Conservation (phyloP, 1,140 invertebrate species). For the Mya arenaria region DNA sequence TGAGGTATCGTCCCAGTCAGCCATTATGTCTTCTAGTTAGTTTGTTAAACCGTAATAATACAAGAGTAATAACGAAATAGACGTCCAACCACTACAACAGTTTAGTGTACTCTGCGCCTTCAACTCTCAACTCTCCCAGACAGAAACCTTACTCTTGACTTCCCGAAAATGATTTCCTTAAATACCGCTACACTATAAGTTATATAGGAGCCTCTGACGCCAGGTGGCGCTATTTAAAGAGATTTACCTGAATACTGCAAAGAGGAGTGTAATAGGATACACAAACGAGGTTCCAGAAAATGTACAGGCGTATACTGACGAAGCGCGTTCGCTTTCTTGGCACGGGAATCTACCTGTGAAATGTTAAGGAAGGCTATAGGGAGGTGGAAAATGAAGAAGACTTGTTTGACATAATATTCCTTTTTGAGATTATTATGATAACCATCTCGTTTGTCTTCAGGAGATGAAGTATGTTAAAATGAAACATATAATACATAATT, state of each 20-base stretch:
- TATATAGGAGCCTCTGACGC: slow-evolving; percentile 45
- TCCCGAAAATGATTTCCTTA: slow-evolving; percentile 53
- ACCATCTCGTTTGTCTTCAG: no score
- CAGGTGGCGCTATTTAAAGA: slow-evolving; percentile 50
- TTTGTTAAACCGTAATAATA: neutral
- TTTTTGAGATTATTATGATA: no score
- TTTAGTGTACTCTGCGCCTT: slow-evolving; percentile 33
- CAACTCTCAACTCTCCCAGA: slow-evolving; percentile 1
- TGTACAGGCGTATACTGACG: slow-evolving; percentile 3
- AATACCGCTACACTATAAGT: slow-evolving; percentile 54
- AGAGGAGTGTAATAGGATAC: slow-evolving; percentile 50
- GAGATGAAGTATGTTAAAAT: no score
- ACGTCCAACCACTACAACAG: slow-evolving; percentile 30
- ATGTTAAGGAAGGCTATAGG: neutral
- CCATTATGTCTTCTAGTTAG: slow-evolving; percentile 22
- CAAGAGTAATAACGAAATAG: slow-evolving; percentile 26
- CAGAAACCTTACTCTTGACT: slow-evolving; percentile 50
- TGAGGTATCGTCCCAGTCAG: slow-evolving; percentile 14
- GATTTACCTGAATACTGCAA: slow-evolving; percentile 43
- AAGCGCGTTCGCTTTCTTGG: slow-evolving; percentile 1
- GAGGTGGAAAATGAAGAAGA: neutral
- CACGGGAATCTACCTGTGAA: neutral
- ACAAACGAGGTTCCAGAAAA: slow-evolving; percentile 11
- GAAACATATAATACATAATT: no score
- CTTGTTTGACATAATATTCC: no score